phyloP scores from a whole-genome alignment of 2,113 vertebrate genomes.

The Uria aalge region DNA sequence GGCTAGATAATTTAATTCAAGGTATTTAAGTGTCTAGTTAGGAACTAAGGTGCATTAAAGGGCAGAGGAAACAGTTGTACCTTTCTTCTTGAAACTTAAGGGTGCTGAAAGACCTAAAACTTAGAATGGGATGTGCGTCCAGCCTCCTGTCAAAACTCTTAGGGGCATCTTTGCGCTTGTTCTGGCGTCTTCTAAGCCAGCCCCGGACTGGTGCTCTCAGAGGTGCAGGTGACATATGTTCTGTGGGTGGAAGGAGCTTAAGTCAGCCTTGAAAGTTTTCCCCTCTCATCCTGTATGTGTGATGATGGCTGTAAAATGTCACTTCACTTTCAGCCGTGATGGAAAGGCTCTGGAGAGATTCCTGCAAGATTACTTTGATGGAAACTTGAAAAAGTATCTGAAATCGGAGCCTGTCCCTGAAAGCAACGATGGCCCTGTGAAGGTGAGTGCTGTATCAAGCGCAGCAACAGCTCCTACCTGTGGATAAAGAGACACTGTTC shows the following conservation, averaged over 20 bases:
- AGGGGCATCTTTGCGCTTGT: not conserved
- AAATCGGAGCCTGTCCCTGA: conserved; percentile 94
- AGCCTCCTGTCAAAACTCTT: not conserved
- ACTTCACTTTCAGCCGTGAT: conserved; percentile 81
- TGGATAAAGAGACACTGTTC: not conserved
- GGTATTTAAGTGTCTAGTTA: not conserved
- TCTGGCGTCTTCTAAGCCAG: not conserved
- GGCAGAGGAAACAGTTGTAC: not conserved
- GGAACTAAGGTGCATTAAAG: not conserved
- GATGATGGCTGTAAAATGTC: not conserved
- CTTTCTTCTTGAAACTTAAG: not conserved
- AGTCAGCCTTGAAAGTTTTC: conserved; percentile 2
- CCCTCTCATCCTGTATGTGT: not conserved
- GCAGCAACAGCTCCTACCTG: not conserved
- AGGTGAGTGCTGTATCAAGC: conserved; percentile 72
- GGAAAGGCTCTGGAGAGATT: conserved; percentile 93
- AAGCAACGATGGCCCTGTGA: conserved; percentile 92
- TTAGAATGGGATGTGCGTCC: not conserved
- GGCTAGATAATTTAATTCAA: not conserved
- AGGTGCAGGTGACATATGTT: not conserved
- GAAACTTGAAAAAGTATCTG: conserved; percentile 90
- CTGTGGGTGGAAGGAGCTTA: conserved; percentile 18
- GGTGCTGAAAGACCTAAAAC: not conserved
- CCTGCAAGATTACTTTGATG: conserved; percentile 91
- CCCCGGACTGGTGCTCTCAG: not conserved